Evolutionary conservation across 2,888 invertebrate species (phyloP).

Genomic region (Tubiluchus corallicola): DNA sequence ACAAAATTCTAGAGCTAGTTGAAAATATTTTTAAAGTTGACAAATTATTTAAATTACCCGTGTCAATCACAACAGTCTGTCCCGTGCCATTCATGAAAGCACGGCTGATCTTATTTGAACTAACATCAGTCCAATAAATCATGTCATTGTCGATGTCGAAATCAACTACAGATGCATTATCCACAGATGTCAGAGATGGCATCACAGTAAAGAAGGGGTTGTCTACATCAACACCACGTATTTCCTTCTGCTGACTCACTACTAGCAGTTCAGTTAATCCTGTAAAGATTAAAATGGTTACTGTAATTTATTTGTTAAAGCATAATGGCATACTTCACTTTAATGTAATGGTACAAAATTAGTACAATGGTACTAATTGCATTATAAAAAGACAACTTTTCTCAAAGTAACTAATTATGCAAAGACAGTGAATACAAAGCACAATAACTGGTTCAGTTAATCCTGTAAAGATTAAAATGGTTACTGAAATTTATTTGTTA

Average conservation of each 20-base stretch:
- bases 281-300: no score
- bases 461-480: constrained; percentile 9
- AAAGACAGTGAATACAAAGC: no score
- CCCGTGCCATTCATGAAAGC: constrained; percentile 46
- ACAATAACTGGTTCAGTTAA: constrained; percentile 13
- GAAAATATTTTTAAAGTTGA: no score
- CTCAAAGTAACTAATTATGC: no score
- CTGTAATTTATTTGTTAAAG: no score
- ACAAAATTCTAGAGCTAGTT: no score
- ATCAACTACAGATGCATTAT: constrained; percentile 49
- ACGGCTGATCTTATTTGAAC: constrained; percentile 49
- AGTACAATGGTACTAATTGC: no score
- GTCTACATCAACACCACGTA: constrained; percentile 59
- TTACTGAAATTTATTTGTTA: no score
- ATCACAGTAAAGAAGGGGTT: constrained; percentile 57
- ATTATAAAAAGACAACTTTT: no score
- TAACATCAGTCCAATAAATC: constrained; percentile 58
- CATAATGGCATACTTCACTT: no score
- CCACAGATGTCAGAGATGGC: constrained; percentile 53
- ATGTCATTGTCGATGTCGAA: constrained; percentile 43
- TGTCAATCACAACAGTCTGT: constrained; percentile 51
- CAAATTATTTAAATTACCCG: constrained; percentile 38
- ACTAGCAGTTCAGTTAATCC: constrained; percentile 13
- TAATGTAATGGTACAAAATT: no score
- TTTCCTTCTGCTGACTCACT: constrained; percentile 25